Base-by-base conservation (phyloP, 2,888 invertebrate species). In the Ptychoptera contaminata region DNA sequence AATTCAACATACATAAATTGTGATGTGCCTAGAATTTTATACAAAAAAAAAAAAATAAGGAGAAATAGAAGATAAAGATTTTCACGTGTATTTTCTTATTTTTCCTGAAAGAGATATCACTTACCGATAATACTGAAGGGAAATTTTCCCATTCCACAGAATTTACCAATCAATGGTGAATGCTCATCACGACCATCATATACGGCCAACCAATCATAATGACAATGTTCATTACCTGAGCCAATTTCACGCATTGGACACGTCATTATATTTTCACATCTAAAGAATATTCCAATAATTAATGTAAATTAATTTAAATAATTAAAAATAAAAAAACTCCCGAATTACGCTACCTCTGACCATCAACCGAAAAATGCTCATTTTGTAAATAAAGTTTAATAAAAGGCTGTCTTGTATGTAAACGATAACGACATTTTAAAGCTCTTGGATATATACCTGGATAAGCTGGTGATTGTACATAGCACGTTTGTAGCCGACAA, bases 191-290 rank as follows among this genome's bases (percentile, higher is more conserved):
- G 83, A 0, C 91, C 91, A 55, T 91, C 91, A 69, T 90, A 90
- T 48, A 91, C 83, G 54, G 79, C 77, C 51, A 91, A 79, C 70
- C 85, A 90, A 64, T 91, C 91, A 64, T 81, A 88, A 0, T 90
- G 90, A 57, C 91, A 91, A 58, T 87, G 84, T 56, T 86, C 82
- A 50, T 81, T 77, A 34, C 84, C 87, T 44, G 87, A 86, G 10
- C 86, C 86, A 50, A 90, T 88, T 9, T 88, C 87, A 51, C 90
- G 72, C 80, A 91, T 90, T 16, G 91, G 91, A 58, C 91, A 92
- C 1, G 90, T 87, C 84, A 92, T 90, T 54, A 91, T 86, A 63
- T 91, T 91, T 66, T 92, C 91, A 60, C 91, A 91, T 45, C 91
- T 66, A 54, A 14, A 54, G n/a, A n/a, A n/a, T n/a, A n/a, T n/a